These are phyloP conservation scores for Lamellibrachia columna DNA, from an alignment of 2,888 invertebrate genomes.

Conservation along the genomic window DNA sequence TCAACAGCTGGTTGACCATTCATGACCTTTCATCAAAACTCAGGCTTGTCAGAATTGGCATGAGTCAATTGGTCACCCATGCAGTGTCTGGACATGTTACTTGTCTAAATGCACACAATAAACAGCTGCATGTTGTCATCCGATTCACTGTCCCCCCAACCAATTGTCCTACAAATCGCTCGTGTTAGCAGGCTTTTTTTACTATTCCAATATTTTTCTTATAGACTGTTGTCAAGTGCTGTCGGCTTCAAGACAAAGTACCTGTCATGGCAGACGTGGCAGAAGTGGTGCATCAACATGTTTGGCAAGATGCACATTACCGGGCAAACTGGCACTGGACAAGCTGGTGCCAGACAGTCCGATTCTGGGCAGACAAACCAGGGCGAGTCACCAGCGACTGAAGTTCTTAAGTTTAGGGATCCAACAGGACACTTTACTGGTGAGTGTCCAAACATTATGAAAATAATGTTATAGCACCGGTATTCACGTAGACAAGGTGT, in stretches of 20 bases:
- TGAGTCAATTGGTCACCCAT: no score
- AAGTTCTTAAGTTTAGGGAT: constrained; percentile 64
- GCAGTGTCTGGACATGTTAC: no score
- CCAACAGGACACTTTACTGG: constrained; percentile 65
- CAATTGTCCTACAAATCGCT: no score
- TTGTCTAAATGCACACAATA: no score
- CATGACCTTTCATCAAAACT: no score
- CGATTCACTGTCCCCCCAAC: no score
- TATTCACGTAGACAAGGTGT: no score
- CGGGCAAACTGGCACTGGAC: background rate
- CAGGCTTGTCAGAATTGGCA: no score
- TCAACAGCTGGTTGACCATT: no score
- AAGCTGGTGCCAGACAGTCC: background rate
- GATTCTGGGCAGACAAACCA: constrained; percentile 23
- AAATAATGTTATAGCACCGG: no score
- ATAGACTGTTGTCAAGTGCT: constrained; percentile 53
- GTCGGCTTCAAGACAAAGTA: constrained; percentile 54
- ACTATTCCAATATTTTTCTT: constrained; percentile 23
- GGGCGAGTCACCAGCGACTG: constrained; percentile 67
- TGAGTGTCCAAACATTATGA: constrained; percentile 34
- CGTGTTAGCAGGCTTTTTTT: background rate
- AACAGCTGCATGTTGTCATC: no score
- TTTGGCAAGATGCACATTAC: constrained; percentile 21
- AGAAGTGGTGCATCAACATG: constrained; percentile 55
- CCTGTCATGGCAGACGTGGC: constrained; percentile 59